A percentile compares a stretch with the other conserved stretches of the same genome.
Conservation (phyloP, 2,888 invertebrate species). For the Eupithecia dodoneata region DNA sequence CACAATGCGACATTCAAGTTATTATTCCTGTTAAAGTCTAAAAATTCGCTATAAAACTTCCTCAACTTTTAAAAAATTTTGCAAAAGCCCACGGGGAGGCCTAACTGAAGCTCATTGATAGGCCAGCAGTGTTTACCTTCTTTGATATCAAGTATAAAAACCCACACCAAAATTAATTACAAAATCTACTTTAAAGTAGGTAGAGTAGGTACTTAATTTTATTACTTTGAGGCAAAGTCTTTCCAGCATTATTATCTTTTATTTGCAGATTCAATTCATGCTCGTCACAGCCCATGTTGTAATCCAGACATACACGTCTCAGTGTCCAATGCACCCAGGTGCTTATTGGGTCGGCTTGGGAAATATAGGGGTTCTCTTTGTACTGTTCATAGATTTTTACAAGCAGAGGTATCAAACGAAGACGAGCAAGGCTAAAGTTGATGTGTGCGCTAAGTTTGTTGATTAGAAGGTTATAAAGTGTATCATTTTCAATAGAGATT, state of each 20-base stretch:
- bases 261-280: conserved; percentile 56
- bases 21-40: too few relatives aligned
- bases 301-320: conserved; percentile 49
- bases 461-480: conserved; percentile 23
- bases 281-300: conserved; percentile 49
- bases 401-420: conserved; percentile 44
- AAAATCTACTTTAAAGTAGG: too few relatives aligned
- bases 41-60: too few relatives aligned
- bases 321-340: conserved; percentile 52
- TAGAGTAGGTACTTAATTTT: too few relatives aligned
- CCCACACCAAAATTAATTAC: too few relatives aligned
- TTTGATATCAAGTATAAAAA: too few relatives aligned
- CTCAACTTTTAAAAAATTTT: too few relatives aligned
- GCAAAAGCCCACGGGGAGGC: too few relatives aligned
- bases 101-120: neutral
- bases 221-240: neutral
- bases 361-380: conserved; percentile 50
- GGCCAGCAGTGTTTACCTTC: neutral
- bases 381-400: conserved; percentile 55
- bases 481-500: neutral
- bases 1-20: too few relatives aligned
- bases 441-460: conserved; percentile 33
- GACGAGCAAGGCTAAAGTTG: neutral
- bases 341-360: conserved; percentile 52
- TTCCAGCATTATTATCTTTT: neutral